Percentiles rank a stretch among this genome's conserved stretches.
Evolutionary conservation across 2,113 vertebrate species (phyloP).

Genomic region (Sinosuthora webbiana): DNA sequence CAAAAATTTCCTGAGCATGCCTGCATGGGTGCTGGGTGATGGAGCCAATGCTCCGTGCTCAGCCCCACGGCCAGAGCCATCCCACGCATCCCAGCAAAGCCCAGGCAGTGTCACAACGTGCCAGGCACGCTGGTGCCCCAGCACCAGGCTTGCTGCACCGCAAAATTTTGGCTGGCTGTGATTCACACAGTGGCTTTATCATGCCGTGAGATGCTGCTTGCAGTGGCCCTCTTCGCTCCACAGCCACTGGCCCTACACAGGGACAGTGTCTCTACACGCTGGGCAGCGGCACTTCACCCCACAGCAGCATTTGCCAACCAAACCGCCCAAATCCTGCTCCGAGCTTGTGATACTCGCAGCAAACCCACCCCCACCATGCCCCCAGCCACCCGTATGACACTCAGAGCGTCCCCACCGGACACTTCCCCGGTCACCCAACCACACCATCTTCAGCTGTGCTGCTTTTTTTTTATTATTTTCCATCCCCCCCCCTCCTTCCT

Average conservation of each 20-base stretch:
- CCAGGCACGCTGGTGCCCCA: accelerated
- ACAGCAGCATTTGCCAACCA: not conserved
- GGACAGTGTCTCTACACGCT: accelerated
- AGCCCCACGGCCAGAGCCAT: accelerated
- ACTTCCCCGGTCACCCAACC: not conserved
- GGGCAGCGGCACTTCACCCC: not conserved
- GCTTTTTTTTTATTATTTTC: not conserved
- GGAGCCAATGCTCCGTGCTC: accelerated
- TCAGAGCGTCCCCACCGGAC: not conserved
- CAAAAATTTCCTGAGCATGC: not conserved
- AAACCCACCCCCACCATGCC: not conserved
- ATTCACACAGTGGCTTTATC: accelerated
- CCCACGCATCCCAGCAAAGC: accelerated
- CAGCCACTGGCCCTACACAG: not conserved
- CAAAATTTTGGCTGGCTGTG: not conserved
- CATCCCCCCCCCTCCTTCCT: not conserved
- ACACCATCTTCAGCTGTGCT: not conserved
- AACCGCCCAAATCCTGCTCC: not conserved
- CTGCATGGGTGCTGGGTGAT: accelerated
- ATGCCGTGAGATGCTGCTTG: accelerated
- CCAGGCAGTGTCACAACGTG: accelerated
- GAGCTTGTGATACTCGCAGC: accelerated
- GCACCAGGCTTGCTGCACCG: accelerated
- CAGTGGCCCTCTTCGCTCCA: accelerated
- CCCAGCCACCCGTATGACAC: accelerated